Conservation (phyloP, 2,797 vertebrate genomes). For the Semotilus atromaculatus region DNA sequence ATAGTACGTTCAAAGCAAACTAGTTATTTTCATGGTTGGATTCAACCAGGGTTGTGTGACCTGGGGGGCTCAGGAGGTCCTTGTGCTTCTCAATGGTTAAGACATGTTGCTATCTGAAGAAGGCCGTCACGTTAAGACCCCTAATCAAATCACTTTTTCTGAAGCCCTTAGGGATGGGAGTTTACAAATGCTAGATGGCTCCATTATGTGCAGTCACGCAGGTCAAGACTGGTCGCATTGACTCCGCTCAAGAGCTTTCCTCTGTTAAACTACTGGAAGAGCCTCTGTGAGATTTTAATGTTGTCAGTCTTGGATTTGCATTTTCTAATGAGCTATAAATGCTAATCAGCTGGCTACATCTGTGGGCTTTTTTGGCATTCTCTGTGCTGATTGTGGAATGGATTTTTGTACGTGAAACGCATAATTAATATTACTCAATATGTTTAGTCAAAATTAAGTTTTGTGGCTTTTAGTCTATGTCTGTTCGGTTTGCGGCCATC, state of each 20-base stretch:
- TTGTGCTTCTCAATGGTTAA: slow-evolving; percentile 41
- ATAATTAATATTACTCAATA: background rate
- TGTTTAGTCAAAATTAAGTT: background rate
- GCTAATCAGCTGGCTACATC: background rate
- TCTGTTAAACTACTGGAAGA: slow-evolving; percentile 8
- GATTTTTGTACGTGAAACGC: background rate
- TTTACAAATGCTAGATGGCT: slow-evolving; percentile 50
- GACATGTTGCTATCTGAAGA: slow-evolving; percentile 38
- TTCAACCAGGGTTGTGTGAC: slow-evolving; percentile 8
- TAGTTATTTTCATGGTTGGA: slow-evolving; percentile 8
- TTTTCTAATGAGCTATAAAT: slow-evolving; percentile 13
- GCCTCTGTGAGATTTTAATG: background rate
- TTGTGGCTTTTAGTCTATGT: slow-evolving; percentile 1
- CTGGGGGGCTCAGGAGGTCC: slow-evolving; percentile 26
- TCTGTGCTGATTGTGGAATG: slow-evolving; percentile 1
- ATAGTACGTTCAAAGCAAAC: background rate
- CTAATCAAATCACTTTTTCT: slow-evolving; percentile 55
- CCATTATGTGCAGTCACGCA: slow-evolving; percentile 36
- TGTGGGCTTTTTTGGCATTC: background rate
- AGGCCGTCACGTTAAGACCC: slow-evolving; percentile 41
- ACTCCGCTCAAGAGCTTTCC: background rate
- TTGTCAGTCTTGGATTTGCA: slow-evolving; percentile 8
- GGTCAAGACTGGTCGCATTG: slow-evolving; percentile 17
- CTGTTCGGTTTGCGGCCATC: background rate
- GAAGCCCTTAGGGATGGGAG: slow-evolving; percentile 53